These are phyloP conservation scores for Eleutherodactylus coqui DNA, from an alignment of 2,797 vertebrate species.

Conservation along the genomic window DNA sequence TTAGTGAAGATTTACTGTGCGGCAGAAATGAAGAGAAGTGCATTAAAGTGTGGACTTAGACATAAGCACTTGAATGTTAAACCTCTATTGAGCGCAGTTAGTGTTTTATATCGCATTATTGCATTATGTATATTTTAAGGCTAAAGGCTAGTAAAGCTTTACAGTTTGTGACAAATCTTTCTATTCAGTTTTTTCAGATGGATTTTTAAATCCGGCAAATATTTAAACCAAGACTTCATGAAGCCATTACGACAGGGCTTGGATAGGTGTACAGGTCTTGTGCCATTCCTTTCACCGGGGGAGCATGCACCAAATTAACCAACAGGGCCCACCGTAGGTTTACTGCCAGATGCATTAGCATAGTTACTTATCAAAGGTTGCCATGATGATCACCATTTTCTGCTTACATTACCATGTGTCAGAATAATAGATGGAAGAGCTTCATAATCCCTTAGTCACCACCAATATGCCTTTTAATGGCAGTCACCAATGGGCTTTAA, in stretches of 20 bases:
- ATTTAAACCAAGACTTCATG: background rate
- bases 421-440: too few relatives aligned
- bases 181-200: background rate
- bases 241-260: background rate
- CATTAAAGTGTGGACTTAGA: conserved; percentile 26
- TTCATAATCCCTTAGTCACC: too few relatives aligned
- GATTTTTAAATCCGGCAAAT: background rate
- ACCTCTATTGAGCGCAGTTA: background rate
- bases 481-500: too few relatives aligned
- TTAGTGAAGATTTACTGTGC: conserved; percentile 39
- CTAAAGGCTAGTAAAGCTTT: background rate
- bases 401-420: too few relatives aligned
- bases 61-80: conserved; percentile 15
- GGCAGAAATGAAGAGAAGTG: conserved; percentile 12
- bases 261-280: too few relatives aligned
- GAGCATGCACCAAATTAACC: too few relatives aligned
- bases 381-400: too few relatives aligned
- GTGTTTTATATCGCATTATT: conserved; percentile 13
- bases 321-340: too few relatives aligned
- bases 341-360: too few relatives aligned
- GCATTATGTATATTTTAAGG: background rate
- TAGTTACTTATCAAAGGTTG: too few relatives aligned
- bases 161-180: background rate
- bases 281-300: too few relatives aligned
- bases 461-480: too few relatives aligned